phyloP scores from a whole-genome alignment of 2,888 invertebrate genomes.

The Agriotes lineatus region DNA sequence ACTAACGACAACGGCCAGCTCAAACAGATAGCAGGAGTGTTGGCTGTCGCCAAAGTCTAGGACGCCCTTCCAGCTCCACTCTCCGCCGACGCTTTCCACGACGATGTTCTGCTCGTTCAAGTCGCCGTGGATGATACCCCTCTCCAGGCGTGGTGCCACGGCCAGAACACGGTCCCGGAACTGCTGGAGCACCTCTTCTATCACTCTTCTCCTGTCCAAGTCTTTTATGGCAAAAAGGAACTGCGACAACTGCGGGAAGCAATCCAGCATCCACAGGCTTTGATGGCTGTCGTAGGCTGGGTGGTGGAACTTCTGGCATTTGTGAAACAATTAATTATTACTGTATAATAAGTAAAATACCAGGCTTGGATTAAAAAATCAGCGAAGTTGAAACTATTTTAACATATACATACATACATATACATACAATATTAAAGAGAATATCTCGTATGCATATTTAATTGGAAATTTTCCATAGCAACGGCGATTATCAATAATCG shows the following conservation, averaged over 20 bases:
- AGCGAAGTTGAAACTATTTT: too few species aligned
- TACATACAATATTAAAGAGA: too few species aligned
- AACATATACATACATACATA: too few species aligned
- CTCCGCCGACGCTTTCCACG: conserved; percentile 57
- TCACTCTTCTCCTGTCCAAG: conserved; percentile 70
- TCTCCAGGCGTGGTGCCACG: conserved; percentile 71
- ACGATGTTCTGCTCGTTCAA: conserved; percentile 92
- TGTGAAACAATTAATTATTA: too few species aligned
- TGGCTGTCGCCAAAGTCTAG: conserved; percentile 91
- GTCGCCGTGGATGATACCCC: conserved; percentile 89
- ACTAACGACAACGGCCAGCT: conserved; percentile 84
- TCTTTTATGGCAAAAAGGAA: conserved; percentile 80
- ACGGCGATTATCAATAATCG: too few species aligned
- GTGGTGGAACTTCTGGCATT: conserved; percentile 76
- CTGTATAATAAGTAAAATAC: too few species aligned
- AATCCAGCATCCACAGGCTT: conserved; percentile 83
- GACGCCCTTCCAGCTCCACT: conserved; percentile 75
- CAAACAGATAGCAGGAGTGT: conserved; percentile 81
- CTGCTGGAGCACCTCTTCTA: conserved; percentile 71
- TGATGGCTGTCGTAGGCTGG: conserved; percentile 74
- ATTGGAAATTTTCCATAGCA: too few species aligned
- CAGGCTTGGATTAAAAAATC: too few species aligned
- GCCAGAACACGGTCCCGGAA: conserved; percentile 78
- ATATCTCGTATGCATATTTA: too few species aligned
- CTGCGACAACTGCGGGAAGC: conserved; percentile 76